phyloP scores from a whole-genome alignment of 2,797 vertebrate species.

The Lepilemur septentrionalis region DNA sequence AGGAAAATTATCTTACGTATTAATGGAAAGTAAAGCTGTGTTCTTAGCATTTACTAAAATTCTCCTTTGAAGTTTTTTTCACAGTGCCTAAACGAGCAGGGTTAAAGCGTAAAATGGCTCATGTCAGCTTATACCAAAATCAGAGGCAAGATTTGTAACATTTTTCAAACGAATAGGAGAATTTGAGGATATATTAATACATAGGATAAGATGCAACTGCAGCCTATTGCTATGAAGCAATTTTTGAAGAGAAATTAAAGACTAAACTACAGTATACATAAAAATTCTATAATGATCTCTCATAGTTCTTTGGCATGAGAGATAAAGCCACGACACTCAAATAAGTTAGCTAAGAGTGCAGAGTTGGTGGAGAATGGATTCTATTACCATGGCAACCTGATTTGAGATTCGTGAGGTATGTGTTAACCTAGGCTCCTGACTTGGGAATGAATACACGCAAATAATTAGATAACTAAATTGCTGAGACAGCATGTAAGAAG shows the following conservation, averaged over 20 bases:
- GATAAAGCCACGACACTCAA: slow-evolving; percentile 51
- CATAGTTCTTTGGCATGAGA: neutral
- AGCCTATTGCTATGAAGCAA: neutral
- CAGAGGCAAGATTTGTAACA: neutral
- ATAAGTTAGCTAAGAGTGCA: slow-evolving; percentile 29
- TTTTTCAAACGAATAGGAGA: slow-evolving; percentile 27
- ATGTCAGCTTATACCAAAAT: slow-evolving; percentile 4
- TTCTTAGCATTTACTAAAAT: slow-evolving; percentile 25
- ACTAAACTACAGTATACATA: neutral
- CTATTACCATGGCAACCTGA: slow-evolving; percentile 65
- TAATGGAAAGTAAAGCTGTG: neutral
- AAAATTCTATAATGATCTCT: neutral
- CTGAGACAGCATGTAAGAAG: slow-evolving; percentile 60
- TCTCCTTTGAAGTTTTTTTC: neutral
- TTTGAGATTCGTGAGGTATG: slow-evolving; percentile 51
- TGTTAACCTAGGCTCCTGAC: slow-evolving; percentile 41
- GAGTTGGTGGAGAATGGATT: slow-evolving; percentile 43
- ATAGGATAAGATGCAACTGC: neutral
- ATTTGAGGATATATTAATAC: neutral
- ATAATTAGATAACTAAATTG: slow-evolving; percentile 59
- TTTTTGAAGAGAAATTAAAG: neutral
- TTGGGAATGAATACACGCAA: slow-evolving; percentile 54
- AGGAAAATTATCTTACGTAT: neutral
- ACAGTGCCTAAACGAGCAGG: neutral
- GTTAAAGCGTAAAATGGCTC: slow-evolving; percentile 22